Conservation (phyloP, 1,140 invertebrate species). For the Archegozetes longisetosus region DNA sequence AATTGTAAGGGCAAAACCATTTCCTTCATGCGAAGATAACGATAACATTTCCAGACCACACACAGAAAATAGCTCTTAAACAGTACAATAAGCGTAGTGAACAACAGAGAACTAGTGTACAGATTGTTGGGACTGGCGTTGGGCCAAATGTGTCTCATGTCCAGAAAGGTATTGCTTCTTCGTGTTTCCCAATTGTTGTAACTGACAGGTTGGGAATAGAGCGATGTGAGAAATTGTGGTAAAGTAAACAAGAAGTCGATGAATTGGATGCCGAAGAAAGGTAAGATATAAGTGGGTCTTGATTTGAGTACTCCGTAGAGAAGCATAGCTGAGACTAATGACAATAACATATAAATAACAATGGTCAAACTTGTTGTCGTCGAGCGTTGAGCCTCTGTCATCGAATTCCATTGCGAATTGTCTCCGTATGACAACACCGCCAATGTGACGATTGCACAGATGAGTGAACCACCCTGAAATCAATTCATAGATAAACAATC, state of each 20-base stretch:
- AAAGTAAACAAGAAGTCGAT: constrained; percentile 69
- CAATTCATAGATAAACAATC: not conserved
- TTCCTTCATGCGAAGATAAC: constrained; percentile 17
- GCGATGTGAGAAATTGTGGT: constrained; percentile 12
- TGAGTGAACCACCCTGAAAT: constrained; percentile 9
- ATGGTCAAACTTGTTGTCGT: not conserved
- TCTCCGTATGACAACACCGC: not conserved
- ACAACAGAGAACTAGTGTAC: constrained; percentile 9
- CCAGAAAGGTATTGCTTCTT: not conserved
- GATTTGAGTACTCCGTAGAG: constrained; percentile 18
- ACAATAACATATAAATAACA: constrained; percentile 7
- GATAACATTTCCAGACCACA: constrained; percentile 19
- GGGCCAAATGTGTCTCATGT: not conserved
- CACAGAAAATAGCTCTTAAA: constrained; percentile 18
- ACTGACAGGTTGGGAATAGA: constrained; percentile 1
- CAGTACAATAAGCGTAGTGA: constrained; percentile 7
- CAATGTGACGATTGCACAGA: constrained; percentile 8
- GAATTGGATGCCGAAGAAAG: constrained; percentile 71
- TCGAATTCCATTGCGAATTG: not conserved
- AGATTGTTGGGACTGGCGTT: not conserved
- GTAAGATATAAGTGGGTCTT: constrained; percentile 53
- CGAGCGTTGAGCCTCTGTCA: not conserved
- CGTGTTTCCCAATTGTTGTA: not conserved
- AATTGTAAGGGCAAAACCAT: constrained; percentile 10
- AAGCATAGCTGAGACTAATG: constrained; percentile 15